Evolutionary conservation across 1,140 invertebrate species (phyloP), one percentile per base, ranked within the genome.

Genomic region (Charaxes varanes): DNA sequence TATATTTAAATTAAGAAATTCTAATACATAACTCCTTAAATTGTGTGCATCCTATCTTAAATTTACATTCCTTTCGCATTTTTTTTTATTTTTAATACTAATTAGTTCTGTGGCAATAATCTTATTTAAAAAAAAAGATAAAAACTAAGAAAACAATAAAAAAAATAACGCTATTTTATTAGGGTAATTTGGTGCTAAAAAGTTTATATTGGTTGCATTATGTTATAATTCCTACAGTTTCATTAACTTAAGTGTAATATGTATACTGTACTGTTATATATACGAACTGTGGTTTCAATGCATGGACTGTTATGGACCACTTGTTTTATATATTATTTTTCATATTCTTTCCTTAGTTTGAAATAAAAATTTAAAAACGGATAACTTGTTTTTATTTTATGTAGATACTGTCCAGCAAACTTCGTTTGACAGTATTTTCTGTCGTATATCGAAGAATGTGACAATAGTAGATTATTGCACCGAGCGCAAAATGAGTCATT

Each of bases 231-330:
- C 32, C 24, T 22, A 32, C 19, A 32, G 18, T 13, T 31, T 32
- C 21, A 41, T 12, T 30, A 17, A 49, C 43, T 40, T 57, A 33
- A 30, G 24, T n/a, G n/a, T 43, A 23, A 40, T 18, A 28, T 36
- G 11, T 19, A 34, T n/a, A 35, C 15, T 24, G 12, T 24, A 11
- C 7, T 31, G 8, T 33, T 13, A 38, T 28, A 36, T 37, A 2
- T 33, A 31, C 16, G 22, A 30, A 15, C 35, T 38, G 32, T 53
- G 53, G 46, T 61, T 42, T 22, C 37, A 45, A 45, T 51, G 28
- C 31, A n/a, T 49, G 37, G 10, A 17, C 31, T 32, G 42, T 57
- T 57, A 41, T n/a, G 43, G 44, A 61, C 53, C 50, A 61, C 44
- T 13, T 30, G 33, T 45, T 49, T 34, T 43, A 36, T 48, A 38